Evolutionary conservation across 2,888 invertebrate genomes (phyloP).

Genomic region (Oscheius sp.): DNA sequence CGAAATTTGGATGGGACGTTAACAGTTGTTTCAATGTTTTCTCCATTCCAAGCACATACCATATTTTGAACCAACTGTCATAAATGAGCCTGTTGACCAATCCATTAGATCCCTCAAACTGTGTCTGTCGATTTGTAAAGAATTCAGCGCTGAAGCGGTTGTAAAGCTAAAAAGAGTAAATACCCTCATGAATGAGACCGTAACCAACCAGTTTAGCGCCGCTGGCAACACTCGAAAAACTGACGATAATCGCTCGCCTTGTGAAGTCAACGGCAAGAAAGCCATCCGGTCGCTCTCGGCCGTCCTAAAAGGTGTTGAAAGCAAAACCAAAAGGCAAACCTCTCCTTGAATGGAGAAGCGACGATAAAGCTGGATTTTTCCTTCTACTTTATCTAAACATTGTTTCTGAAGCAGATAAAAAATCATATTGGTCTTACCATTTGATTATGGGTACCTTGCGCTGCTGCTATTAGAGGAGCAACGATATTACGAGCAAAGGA

Average conservation of each 20-base stretch:
- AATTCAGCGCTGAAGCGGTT: conserved; percentile 24
- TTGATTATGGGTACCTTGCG: conserved; percentile 21
- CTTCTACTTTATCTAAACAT: conserved; percentile 9
- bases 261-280: conserved; percentile 29
- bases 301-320: not conserved
- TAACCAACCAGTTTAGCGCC: conserved; percentile 28
- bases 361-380: conserved; percentile 16
- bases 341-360: conserved; percentile 20
- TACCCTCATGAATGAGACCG: not conserved
- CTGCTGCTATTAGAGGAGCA: conserved; percentile 18
- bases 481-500: conserved; percentile 10
- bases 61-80: conserved; percentile 28
- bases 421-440: not conserved
- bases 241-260: conserved; percentile 20
- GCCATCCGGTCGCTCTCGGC: conserved; percentile 16
- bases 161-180: conserved; percentile 28
- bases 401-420: not conserved
- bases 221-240: conserved; percentile 30
- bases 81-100: conserved; percentile 26
- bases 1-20: conserved; percentile 1
- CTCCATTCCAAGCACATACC: conserved; percentile 26
- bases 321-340: not conserved
- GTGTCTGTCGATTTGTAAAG: conserved; percentile 28
- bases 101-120: conserved; percentile 23
- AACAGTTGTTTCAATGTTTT: conserved; percentile 1